phyloP scores from a whole-genome alignment of 2,888 invertebrate species.

The Tricholauxania praeusta region DNA sequence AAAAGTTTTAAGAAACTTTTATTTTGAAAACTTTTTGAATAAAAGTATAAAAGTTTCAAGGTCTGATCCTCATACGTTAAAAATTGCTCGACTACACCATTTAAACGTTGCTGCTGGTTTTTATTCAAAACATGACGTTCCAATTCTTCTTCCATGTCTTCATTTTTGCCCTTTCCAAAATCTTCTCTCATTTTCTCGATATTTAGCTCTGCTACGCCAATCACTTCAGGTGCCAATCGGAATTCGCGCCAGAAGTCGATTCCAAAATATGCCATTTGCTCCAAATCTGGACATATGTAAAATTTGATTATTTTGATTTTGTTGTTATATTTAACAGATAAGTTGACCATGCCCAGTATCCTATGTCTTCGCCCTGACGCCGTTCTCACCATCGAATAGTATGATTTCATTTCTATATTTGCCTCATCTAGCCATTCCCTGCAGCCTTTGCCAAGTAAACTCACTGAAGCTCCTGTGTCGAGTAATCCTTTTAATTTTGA shows the following conservation, averaged over 20 bases:
- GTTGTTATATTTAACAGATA: neutral
- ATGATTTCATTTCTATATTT: neutral
- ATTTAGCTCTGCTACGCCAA: neutral
- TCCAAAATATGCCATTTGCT: neutral
- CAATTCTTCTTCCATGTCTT: neutral
- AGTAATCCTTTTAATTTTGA: conserved; percentile 5
- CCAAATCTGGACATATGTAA: neutral
- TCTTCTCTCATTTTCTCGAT: neutral
- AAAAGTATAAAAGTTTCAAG: too few relatives aligned
- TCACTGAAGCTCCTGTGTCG: conserved; percentile 24
- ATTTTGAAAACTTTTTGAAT: too few relatives aligned
- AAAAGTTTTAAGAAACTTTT: too few relatives aligned
- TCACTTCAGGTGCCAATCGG: neutral
- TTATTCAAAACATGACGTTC: neutral
- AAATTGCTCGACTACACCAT: neutral
- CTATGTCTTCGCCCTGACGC: neutral
- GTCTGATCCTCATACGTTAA: conserved; percentile 13
- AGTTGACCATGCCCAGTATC: neutral
- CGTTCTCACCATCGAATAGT: neutral
- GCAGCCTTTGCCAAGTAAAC: conserved; percentile 28
- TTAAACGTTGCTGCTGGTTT: neutral
- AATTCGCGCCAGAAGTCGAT: conserved; percentile 2
- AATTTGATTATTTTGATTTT: neutral
- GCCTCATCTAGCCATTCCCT: conserved; percentile 1
- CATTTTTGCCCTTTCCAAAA: neutral